Base-by-base conservation (phyloP, 1,140 invertebrate genomes). In the Adoxophyes honmai region DNA sequence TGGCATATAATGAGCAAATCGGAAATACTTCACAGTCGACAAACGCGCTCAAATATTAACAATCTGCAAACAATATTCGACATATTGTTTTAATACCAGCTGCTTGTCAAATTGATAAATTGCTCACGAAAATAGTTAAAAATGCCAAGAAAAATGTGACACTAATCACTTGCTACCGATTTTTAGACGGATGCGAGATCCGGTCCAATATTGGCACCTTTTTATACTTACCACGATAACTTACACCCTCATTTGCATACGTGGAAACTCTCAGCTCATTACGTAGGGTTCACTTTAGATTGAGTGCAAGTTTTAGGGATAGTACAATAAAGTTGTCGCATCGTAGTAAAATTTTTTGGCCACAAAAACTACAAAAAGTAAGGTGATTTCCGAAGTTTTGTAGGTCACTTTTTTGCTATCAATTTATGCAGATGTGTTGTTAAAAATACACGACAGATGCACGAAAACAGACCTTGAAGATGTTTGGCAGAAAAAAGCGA, bases 321-420 rank as follows among this genome's bases (percentile, higher is more conserved):
- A 6, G 2, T 11, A 48, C 16, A 33, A 11, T 36, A 13, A 48
- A 16, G 0, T 48, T 33, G n/a, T 18, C n/a, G 21, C n/a, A 10
- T 48, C 10, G 44, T 33, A 33, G 44, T 37, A 39, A 28, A 28
- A 52, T 28, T 53, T 55, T 65, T 73, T 77, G 64, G 37, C 37
- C 36, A 51, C 62, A 73, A 73, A 75, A 80, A 78, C 37, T 34
- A 51, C 62, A 73, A 73, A 75, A 80, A 78, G 64, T 51, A 58
- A 67, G 67, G 66, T 75, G 69, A 66, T 65, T 75, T 85, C 80
- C 78, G 71, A 85, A 73, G 62, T 73, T 81, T 81, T 78, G 70
- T 88, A 83, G 85, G 85, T 88, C 78, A 86, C 74, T 55, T 88
- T 88, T 88, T 88, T 88, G 77, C 77, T 78, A 81, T 78, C 70